Conservation (phyloP, 1,140 invertebrate genomes). For the Hylaeus anthracinus region DNA sequence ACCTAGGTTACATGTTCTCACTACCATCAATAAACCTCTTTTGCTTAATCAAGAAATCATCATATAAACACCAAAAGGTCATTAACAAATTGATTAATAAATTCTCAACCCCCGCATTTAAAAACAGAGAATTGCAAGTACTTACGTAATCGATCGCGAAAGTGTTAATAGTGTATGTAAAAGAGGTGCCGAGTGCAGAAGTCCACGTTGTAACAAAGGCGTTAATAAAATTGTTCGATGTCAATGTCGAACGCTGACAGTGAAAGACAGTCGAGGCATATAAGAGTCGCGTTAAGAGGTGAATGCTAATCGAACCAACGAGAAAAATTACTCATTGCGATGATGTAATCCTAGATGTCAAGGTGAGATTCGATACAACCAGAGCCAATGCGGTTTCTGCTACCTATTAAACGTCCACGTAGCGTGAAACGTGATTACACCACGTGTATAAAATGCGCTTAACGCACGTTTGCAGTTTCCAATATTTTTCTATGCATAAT, state of each 20-base stretch:
- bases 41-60: too few species aligned
- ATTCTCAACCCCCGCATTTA: too few species aligned
- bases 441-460: background rate
- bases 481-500: background rate
- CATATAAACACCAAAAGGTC: too few species aligned
- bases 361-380: slow-evolving; percentile 45
- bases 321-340: slow-evolving; percentile 47
- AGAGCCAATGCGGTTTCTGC: slow-evolving; percentile 44
- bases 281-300: slow-evolving; percentile 24
- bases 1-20: too few species aligned
- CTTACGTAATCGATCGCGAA: background rate
- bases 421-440: slow-evolving; percentile 33
- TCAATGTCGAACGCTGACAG: slow-evolving; percentile 10
- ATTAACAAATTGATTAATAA: too few species aligned
- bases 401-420: slow-evolving; percentile 24
- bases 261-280: slow-evolving; percentile 7
- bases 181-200: background rate
- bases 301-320: slow-evolving; percentile 42
- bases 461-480: background rate
- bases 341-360: slow-evolving; percentile 60
- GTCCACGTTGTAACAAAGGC: background rate
- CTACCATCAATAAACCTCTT: too few species aligned
- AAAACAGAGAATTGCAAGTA: too few species aligned
- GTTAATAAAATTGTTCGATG: slow-evolving; percentile 17
- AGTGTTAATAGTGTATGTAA: background rate